phyloP scores from a whole-genome alignment of 2,888 invertebrate genomes.

The Zygaena filipendulae region DNA sequence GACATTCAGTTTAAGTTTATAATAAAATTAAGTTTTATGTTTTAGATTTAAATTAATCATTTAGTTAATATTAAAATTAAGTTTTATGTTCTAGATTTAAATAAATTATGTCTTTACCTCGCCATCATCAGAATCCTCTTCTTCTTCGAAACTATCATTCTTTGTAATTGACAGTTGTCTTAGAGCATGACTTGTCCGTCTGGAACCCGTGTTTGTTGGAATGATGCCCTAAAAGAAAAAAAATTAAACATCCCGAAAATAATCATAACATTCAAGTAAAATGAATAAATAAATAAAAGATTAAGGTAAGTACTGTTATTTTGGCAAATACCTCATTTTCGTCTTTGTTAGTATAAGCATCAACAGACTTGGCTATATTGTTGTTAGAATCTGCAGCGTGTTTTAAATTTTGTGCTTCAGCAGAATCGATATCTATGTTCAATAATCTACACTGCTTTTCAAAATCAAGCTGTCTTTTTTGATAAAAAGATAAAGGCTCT shows the following conservation, averaged over 20 bases:
- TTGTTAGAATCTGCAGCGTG: conserved; percentile 23
- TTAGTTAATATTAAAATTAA: background rate
- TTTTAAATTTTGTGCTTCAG: conserved; percentile 41
- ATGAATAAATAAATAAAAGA: no score
- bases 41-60: conserved; percentile 1
- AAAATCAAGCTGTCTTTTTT: conserved; percentile 55
- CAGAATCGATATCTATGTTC: conserved; percentile 46
- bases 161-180: conserved; percentile 59
- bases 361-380: conserved; percentile 9
- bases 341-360: conserved; percentile 34
- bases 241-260: background rate
- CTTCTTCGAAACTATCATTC: conserved; percentile 65
- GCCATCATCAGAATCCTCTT: conserved; percentile 62
- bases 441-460: conserved; percentile 59
- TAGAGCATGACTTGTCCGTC: conserved; percentile 61
- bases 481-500: conserved; percentile 56
- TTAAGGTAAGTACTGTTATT: no score
- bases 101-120: conserved; percentile 51
- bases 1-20: background rate
- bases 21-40: no score
- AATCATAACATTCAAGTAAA: conserved; percentile 28
- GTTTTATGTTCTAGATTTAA: background rate
- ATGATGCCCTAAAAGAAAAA: conserved; percentile 48
- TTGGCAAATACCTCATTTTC: conserved; percentile 19
- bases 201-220: conserved; percentile 52